Evolutionary conservation across 2,113 vertebrate species (phyloP), one percentile per base, ranked within the genome.

Genomic region (Epinephelus cyanopodus): DNA sequence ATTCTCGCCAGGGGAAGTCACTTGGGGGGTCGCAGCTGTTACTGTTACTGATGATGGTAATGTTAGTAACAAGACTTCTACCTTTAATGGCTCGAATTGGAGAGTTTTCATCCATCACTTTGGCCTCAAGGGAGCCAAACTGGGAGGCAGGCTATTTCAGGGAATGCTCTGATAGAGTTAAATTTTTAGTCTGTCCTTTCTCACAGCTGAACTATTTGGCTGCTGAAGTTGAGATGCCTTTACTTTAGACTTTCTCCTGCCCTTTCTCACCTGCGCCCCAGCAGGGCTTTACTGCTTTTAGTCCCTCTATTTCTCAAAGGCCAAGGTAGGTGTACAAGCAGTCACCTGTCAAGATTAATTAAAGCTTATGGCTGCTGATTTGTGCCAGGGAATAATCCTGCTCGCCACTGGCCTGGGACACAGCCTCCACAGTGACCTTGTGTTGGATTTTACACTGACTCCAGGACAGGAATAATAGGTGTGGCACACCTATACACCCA

Each of bases 381-480:
- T 60, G 86, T 89, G 54, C 70, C 70, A 79, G 73, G 56, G 61
- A 87, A 84, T 94, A 93, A 95, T 95, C 94, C 90, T 71, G 53
- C 69, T 80, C 47, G 17, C 82, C 47, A 73, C 61, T 83, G 67
- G 21, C 82, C 73, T 54, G 74, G 87, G 73, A 89, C 79, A 85
- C 45, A 81, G 88, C 56, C 75, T 90, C 83, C 45, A 82, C 85
- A 71, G 68, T 94, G 92, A 94, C 94, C 94, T 94, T 94, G 93
- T 87, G 66, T 77, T 89, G 87, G 93, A 93, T 91, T 94, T 92
- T 72, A 85, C 75, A 76, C 77, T 25, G 62, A 86, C 61, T 87
- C 53, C 29, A 66, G 82, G 86, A 87, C 83, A 89, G 78, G 70
- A 90, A 86, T 83, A 90, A 87, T 86, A 87, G 86, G 85, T 64